Conservation (phyloP, 2,888 invertebrate genomes). For the Brenthis ino region DNA sequence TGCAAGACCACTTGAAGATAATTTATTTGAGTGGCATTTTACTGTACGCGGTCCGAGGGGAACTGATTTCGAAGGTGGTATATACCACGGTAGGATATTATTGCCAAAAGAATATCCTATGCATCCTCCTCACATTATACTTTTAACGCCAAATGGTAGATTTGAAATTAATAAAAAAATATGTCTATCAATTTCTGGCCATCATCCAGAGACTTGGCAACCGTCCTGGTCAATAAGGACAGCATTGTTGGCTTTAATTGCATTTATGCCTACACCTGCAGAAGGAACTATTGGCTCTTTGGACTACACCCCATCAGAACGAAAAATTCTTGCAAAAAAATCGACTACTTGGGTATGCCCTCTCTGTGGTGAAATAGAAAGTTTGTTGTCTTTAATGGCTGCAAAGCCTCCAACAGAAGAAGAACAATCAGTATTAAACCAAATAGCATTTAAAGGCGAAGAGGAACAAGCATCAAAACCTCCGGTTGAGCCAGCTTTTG, state of each 20-base stretch:
- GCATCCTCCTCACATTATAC: conserved; percentile 97
- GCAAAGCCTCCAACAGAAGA: conserved; percentile 77
- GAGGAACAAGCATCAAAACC: conserved; percentile 68
- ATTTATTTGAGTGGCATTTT: conserved; percentile 98
- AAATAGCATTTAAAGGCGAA: conserved; percentile 79
- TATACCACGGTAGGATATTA: conserved; percentile 95
- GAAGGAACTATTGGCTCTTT: conserved; percentile 95
- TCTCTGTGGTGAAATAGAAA: conserved; percentile 70
- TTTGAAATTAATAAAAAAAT: conserved; percentile 97
- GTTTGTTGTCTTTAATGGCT: conserved; percentile 70
- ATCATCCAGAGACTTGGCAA: conserved; percentile 99
- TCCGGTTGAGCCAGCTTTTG: conserved; percentile 59
- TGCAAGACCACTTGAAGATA: conserved; percentile 95
- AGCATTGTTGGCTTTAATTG: conserved; percentile 94
- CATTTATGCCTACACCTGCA: conserved; percentile 96
- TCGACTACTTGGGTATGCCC: conserved; percentile 73
- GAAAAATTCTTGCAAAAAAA: conserved; percentile 90
- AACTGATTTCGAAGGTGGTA: conserved; percentile 94
- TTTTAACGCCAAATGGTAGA: conserved; percentile 95
- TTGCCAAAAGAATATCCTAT: conserved; percentile 97
- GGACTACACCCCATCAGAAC: conserved; percentile 93
- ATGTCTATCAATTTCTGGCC: conserved; percentile 96
- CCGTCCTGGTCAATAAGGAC: conserved; percentile 98
- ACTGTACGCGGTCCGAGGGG: conserved; percentile 94
- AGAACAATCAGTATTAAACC: conserved; percentile 72